Evolutionary conservation across 1,140 invertebrate genomes (phyloP).

Genomic region (Nasonia vitripennis): DNA sequence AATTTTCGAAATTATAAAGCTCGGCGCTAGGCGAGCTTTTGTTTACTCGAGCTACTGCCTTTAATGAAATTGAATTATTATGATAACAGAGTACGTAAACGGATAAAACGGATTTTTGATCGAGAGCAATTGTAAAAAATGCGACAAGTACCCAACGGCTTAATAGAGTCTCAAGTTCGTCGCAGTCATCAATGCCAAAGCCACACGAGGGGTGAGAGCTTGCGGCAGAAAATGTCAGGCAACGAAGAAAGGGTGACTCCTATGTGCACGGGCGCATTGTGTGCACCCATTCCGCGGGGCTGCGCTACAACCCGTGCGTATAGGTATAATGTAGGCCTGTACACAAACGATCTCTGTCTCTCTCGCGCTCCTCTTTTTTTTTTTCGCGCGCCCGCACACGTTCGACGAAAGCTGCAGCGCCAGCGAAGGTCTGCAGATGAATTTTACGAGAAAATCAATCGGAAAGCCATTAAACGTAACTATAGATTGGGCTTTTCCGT

Average conservation of each 20-base stretch:
- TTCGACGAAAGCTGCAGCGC: not conserved
- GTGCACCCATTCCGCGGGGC: not conserved
- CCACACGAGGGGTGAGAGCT: not conserved
- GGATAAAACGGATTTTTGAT: no score
- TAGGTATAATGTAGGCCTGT: not conserved
- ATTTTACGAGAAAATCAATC: conserved; percentile 18
- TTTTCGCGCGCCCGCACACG: not conserved
- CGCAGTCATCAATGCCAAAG: not conserved
- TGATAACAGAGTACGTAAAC: no score
- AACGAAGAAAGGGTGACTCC: not conserved
- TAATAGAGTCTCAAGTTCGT: not conserved
- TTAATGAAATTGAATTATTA: no score
- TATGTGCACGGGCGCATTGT: not conserved
- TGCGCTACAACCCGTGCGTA: not conserved
- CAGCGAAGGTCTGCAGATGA: not conserved
- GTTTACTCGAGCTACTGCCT: no score
- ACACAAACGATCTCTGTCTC: not conserved
- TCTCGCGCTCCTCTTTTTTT: not conserved
- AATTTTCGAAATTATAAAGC: no score
- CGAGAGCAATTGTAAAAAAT: no score
- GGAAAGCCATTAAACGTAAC: not conserved
- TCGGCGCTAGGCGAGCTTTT: no score
- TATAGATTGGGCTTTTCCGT: not conserved
- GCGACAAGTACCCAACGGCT: not conserved
- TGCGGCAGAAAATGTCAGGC: not conserved